Evolutionary conservation across 2,888 invertebrate species (phyloP).

Genomic region (Oscheius sp.): DNA sequence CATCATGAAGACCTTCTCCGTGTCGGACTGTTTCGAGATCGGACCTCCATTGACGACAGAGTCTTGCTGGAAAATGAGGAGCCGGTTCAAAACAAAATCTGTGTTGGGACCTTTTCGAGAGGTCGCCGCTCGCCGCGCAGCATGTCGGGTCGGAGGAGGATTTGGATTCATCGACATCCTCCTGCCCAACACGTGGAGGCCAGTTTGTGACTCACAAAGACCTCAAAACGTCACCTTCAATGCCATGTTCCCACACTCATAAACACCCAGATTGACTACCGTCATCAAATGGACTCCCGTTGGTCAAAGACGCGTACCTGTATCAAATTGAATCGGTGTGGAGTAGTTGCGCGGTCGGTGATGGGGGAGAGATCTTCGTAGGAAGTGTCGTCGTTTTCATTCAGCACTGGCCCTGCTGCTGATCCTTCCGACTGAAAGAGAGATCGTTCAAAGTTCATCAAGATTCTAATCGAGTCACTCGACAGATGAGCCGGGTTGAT

Average conservation of each 20-base stretch:
- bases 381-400: slow-evolving; percentile 44
- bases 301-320: slow-evolving; percentile 39
- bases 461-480: neutral
- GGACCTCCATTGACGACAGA: slow-evolving; percentile 54
- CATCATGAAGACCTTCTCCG: slow-evolving; percentile 69
- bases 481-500: slow-evolving; percentile 1
- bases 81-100: neutral
- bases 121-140: slow-evolving; percentile 10
- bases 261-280: neutral
- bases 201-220: slow-evolving; percentile 19
- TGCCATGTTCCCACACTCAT: slow-evolving; percentile 10
- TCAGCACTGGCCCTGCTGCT: slow-evolving; percentile 45
- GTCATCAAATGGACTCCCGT: no score
- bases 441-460: neutral
- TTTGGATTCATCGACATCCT: slow-evolving; percentile 17
- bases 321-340: slow-evolving; percentile 56
- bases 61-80: no score
- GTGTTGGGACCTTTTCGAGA: slow-evolving; percentile 14
- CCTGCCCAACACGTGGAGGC: slow-evolving; percentile 14
- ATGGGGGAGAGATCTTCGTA: slow-evolving; percentile 64
- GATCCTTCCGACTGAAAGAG: slow-evolving; percentile 53
- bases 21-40: slow-evolving; percentile 67
- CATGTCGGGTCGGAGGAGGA: slow-evolving; percentile 16
- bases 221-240: neutral
- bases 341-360: slow-evolving; percentile 55